A percentile compares a stretch with the other conserved stretches of the same genome.
These are phyloP conservation scores for Platygyra sinensis DNA, from an alignment of 64 coral and sea anemone species.

Conservation along the genomic window DNA sequence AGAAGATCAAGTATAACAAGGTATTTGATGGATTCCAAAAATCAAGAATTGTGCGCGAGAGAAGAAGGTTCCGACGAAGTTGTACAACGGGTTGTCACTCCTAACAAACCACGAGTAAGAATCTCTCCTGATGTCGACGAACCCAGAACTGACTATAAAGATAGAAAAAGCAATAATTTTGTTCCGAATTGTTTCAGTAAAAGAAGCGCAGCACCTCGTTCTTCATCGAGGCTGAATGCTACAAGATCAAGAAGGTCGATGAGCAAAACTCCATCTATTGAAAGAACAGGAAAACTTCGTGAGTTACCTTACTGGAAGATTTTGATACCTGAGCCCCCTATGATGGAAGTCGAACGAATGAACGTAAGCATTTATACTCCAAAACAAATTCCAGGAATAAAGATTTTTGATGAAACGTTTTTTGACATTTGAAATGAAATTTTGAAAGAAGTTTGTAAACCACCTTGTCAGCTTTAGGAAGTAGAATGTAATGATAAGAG, in stretches of 20 bases:
- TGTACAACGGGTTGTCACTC: background rate
- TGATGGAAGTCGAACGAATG: constrained; percentile 86
- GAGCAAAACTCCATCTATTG: constrained; percentile 34
- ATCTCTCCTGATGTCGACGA: background rate
- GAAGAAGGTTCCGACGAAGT: background rate
- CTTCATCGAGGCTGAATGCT: background rate
- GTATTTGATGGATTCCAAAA: constrained; percentile 18
- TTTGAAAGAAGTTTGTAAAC: too few relatives aligned
- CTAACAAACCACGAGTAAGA: background rate
- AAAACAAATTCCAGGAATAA: constrained; percentile 90
- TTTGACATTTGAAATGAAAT: constrained; percentile 74
- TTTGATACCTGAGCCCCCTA: constrained; percentile 84
- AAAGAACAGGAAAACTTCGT: constrained; percentile 68
- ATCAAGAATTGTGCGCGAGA: background rate
- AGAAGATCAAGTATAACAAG: constrained; percentile 34
- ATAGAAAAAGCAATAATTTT: background rate
- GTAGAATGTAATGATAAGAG: too few relatives aligned
- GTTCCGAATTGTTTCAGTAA: background rate
- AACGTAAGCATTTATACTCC: constrained; percentile 98
- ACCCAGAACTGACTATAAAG: background rate
- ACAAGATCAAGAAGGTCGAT: background rate
- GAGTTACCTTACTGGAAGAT: constrained; percentile 83
- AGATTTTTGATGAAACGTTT: constrained; percentile 92
- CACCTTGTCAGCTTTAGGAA: too few relatives aligned
- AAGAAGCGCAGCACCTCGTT: background rate